Percentiles rank a stretch among this genome's conserved stretches.
Evolutionary conservation across 2,797 vertebrate species (phyloP).

Genomic region (Hemibagrus guttatus): DNA sequence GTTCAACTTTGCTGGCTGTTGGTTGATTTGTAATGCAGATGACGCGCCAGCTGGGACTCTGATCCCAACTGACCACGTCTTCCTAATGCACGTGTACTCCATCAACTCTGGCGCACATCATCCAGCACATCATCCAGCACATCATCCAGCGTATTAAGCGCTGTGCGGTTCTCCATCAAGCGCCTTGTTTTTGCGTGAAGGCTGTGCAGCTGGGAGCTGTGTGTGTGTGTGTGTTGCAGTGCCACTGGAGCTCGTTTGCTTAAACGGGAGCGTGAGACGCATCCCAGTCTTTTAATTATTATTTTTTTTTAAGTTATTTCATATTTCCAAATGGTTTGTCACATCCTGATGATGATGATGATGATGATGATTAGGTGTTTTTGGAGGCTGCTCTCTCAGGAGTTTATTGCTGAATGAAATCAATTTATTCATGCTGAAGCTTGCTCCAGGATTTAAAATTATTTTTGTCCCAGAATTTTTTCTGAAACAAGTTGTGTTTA

Average conservation of each 20-base stretch:
- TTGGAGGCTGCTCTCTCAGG: background rate
- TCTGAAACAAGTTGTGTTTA: background rate
- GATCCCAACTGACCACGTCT: background rate
- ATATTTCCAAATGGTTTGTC: background rate
- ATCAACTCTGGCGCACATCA: too few relatives aligned
- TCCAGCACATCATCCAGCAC: background rate
- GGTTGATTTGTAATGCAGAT: background rate
- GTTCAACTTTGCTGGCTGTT: slow-evolving; percentile 3
- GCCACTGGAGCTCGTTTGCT: background rate
- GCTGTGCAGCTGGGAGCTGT: background rate
- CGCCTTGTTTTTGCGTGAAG: background rate
- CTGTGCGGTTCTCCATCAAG: background rate
- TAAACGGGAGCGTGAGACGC: background rate
- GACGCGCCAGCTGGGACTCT: background rate
- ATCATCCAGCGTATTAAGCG: background rate
- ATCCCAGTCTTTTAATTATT: background rate
- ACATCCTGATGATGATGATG: background rate
- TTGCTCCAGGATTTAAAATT: background rate
- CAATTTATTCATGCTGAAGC: background rate
- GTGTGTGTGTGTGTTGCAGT: background rate
- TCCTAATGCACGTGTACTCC: background rate
- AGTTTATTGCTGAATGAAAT: background rate
- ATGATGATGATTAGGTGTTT: background rate
- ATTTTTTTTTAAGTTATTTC: background rate
- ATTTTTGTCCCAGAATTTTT: background rate